Base-by-base conservation (phyloP, 2,888 invertebrate genomes). In the Cyclophora punctaria region DNA sequence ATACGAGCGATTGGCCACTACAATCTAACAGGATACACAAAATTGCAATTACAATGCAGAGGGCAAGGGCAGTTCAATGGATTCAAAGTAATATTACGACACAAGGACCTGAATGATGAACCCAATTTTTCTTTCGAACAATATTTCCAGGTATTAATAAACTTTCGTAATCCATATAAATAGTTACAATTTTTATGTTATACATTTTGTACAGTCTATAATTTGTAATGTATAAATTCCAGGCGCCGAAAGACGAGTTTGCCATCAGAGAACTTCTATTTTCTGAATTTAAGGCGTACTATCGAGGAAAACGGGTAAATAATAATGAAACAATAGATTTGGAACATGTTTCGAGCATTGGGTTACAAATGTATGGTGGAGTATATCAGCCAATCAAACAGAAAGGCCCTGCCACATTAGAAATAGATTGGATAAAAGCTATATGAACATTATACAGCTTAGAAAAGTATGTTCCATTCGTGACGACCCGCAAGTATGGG, bases 331-430 rank as follows among this genome's bases (percentile, higher is more conserved):
- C 90, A 0, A 71, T 93, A 33, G 91, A 93, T 66, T 75, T 80
- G 45, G 75, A 89, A 1, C 84, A 90, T 62, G 87, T 93, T 35
- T 91, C 91, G 2, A 90, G 89, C 71, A 80, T 92, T 55, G 92
- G 92, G 4, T 72, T 93, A 44, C 93, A 93, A 79, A 87, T 92
- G 65, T 91, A 90, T 62, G 92, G 93, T 33, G 93, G 93, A 7
- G 92, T 93, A 54, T 92, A 93, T 66, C 81, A 86, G 59, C 87
- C 90, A 4, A 73, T 89, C 20, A 92, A 93, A 68, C 93, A 93
- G 65, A 88, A 82, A 63, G 92, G 93, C 0, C 90, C 91, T 5
- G 91, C 91, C 2, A 89, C 92, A 45, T 80, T 92, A 58, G 92
- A 92, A 77, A 88, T 93, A 41, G 90, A 92, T 66, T 90, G 87